phyloP scores from a whole-genome alignment of 2,113 vertebrate species.

The Oryzias javanicus region DNA sequence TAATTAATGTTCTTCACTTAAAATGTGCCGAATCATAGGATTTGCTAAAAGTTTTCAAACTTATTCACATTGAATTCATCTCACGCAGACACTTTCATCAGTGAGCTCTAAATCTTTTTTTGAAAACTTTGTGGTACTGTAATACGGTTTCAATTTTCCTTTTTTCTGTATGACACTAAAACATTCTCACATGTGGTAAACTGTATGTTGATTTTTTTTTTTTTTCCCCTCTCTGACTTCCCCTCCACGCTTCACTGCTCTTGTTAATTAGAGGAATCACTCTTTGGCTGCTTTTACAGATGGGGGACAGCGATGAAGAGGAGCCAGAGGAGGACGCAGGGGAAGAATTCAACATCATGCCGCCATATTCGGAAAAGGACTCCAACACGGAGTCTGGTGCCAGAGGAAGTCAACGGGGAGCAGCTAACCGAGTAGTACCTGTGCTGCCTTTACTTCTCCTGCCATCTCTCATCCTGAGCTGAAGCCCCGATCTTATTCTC shows the following conservation, averaged over 20 bases:
- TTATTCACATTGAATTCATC: too few species aligned
- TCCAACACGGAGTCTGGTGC: conserved; percentile 57
- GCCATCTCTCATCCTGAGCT: conserved; percentile 48
- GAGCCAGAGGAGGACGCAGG: conserved; percentile 48
- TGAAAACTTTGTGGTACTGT: background rate
- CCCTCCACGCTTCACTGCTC: conserved; percentile 35
- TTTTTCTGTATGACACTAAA: conserved; percentile 4
- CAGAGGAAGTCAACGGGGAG: conserved; percentile 54
- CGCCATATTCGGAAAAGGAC: conserved; percentile 71
- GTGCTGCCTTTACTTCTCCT: conserved; percentile 58
- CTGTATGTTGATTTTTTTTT: conserved; percentile 20
- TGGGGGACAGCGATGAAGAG: conserved; percentile 65
- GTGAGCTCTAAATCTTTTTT: background rate
- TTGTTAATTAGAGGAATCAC: conserved; percentile 47
- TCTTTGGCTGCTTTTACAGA: conserved; percentile 53
- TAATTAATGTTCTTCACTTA: too few species aligned
- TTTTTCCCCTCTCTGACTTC: conserved; percentile 4
- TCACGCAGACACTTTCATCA: too few species aligned
- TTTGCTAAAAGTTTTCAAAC: too few species aligned
- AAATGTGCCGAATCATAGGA: too few species aligned
- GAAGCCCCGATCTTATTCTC: conserved; percentile 26
- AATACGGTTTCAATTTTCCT: background rate
- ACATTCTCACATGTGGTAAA: conserved; percentile 18
- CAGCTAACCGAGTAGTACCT: conserved; percentile 32
- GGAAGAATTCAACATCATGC: conserved; percentile 68